Base-by-base conservation (phyloP, 1,140 invertebrate species). In the Trypoxylus dichotomus region DNA sequence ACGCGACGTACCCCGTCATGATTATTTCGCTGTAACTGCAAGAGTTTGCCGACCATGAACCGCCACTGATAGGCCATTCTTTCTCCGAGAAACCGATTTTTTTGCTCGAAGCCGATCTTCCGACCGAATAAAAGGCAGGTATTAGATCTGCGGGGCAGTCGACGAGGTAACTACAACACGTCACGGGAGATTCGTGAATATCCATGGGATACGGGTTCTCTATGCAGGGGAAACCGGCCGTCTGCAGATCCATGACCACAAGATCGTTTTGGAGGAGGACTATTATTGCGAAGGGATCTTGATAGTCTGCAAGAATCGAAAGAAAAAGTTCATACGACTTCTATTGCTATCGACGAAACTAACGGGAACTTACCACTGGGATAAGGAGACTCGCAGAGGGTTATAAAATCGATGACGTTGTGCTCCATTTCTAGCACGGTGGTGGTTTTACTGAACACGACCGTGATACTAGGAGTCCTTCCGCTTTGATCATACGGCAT, bases 201-300 rank as follows among this genome's bases (percentile, higher is more conserved):
- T 99, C 97, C 97, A 99, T 99, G 58, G 98, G 95, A 90, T 99
- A 99, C 63, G 98, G 98, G 90, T 98, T 98, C 88, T 99, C 97
- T 89, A 98, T 98, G 88, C 97, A 98, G 15, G 98, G 97, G 89
- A 98, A 99, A 84, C 97, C 97, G 71, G 93, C 91, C 58, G 95
- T 94, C 85, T 94, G 91, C 82, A 99, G 91, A 89, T 99, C 98
- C 86, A 99, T 97, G 80, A 99, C 94, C 83, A 99, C 97, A 84
- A 99, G 90, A 88, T 99, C 98, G 90, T 97, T 98, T 88, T 98
- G 96, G 80, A 99, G 91, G 78, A 99, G 90, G 81, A 99, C 98
- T 82, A 98, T 95, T 85, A 99, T 95, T 81, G 96, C 97, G 88
- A 98, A 98, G 71, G 98, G 98, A 86, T 99, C 97, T 88, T 97